Evolutionary conservation across 2,888 invertebrate genomes (phyloP), one percentile per base, ranked within the genome.

Genomic region (Eudasyphora cyanicolor): DNA sequence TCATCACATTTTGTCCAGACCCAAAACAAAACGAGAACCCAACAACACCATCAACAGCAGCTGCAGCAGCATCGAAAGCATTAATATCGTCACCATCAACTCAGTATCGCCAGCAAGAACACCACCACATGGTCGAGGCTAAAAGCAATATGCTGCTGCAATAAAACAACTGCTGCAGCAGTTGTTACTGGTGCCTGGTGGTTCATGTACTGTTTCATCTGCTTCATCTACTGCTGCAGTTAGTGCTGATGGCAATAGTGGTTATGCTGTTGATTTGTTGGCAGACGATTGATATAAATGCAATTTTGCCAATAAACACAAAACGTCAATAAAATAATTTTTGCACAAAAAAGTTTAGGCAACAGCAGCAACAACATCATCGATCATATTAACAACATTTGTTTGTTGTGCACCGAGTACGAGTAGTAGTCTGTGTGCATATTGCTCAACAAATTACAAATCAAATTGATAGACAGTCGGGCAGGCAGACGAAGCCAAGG

Each of bases 381-480:
- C 38, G 51, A 78, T 67, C 42, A 54, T 17, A 64, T 1, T n/a
- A 49, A 70, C 51, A 49, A 42, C 42, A 14, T 14, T 12, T 42
- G 42, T 24, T 57, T 24, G n/a, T n/a, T n/a, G n/a, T 24, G 1
- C 24, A 27, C 57, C 24, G 24, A 27, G 38, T 60, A 74, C 60
- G n/a, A n/a, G n/a, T n/a, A n/a, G n/a, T n/a, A 74, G 45, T 73
- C 60, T 83, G 69, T 77, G 67, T 83, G 79, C 73, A 82, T 82
- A 79, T 76, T 82, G 69, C 77, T 54, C 62, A 79, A 80, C 69
- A 83, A 83, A 79, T 83, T 83, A 70, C 76, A 62, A 82, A 83
- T 83, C 76, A 62, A 83, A 79, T 83, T 83, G 83, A 70, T 77
- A 80, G 82, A 77, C 83, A 83, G 69, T 62, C 78, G 69, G 17